Percentiles rank a stretch among this genome's conserved stretches.
phyloP scores from a whole-genome alignment of 2,113 vertebrate genomes.

The Eurystomus gularis region DNA sequence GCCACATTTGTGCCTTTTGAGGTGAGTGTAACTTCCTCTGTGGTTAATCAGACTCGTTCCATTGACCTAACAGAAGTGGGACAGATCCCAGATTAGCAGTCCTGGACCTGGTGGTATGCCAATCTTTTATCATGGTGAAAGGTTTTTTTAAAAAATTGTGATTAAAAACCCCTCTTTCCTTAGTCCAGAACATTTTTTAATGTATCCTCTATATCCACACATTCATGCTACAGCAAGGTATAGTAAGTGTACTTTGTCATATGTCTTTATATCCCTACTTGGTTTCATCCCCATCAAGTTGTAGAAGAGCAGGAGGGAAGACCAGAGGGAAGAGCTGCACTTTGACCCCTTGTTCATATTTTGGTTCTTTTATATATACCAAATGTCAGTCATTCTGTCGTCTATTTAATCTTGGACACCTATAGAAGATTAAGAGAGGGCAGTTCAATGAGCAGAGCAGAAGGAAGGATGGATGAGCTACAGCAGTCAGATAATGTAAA shows the following conservation, averaged over 20 bases:
- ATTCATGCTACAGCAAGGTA: not conserved
- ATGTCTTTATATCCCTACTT: slow-evolving; percentile 13
- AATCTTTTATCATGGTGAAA: not conserved
- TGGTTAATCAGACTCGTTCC: not conserved
- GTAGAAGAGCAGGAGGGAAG: slow-evolving; percentile 44
- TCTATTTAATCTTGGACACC: slow-evolving; percentile 62
- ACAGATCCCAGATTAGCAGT: slow-evolving; percentile 35
- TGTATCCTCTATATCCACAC: not conserved
- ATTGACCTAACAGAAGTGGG: not conserved
- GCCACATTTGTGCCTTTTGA: not conserved
- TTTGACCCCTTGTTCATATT: slow-evolving; percentile 67
- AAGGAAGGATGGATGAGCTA: slow-evolving; percentile 43
- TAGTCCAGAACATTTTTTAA: slow-evolving; percentile 23
- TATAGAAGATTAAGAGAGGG: slow-evolving; percentile 59
- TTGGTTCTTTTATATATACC: slow-evolving; percentile 60
- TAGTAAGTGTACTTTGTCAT: not conserved
- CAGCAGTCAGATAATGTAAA: slow-evolving; percentile 52
- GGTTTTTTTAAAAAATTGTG: not conserved
- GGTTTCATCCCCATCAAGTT: slow-evolving; percentile 48
- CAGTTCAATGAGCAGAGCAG: slow-evolving; percentile 54
- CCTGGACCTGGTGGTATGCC: not conserved
- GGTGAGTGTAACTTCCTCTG: not conserved
- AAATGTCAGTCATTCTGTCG: slow-evolving; percentile 55
- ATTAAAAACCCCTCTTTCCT: not conserved
- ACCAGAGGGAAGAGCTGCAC: slow-evolving; percentile 59